Base-by-base conservation (phyloP, 1,140 invertebrate genomes). In the Trichonephila clavipes region DNA sequence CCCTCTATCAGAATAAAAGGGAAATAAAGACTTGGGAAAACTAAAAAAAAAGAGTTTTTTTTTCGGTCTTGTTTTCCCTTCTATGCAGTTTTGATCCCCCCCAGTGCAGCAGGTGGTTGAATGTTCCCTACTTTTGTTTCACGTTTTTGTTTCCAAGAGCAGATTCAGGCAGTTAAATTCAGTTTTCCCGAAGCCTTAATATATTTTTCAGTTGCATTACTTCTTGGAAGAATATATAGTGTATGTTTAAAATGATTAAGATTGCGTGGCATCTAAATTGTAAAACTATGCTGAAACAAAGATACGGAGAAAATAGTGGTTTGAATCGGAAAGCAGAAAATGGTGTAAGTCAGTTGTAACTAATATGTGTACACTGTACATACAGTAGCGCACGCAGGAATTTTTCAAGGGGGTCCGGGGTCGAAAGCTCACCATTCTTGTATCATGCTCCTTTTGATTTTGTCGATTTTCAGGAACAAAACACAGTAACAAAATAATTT, bases 11-110 rank as follows among this genome's bases (percentile, higher is more conserved):
- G 64, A 77, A 77, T 89, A 89, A 89, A 89, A 66, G 64, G 88
- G 58, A 89, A 77, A 89, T 89, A 89, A 89, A 89, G 88, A 89
- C 88, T 77, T 88, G 28, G 86, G n/a, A 88, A 88, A 88, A 88
- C 62, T 88, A 28, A 59, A 85, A 85, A 59, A 51, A 51, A 51
- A n/a, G 14, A 28, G 7, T 14, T n/a, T n/a, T 85, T 85, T 85
- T 85, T 58, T 44, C 1, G 1, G 24, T 64, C 28, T 88, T 88
- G 28, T 66, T 88, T 40, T 51, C 24, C n/a, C 18, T 85, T 85
- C n/a, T 19, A 18, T 69, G 6, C 72, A 77, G 72, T 34, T 77
- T 18, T 77, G 28, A 40, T 77, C 18, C 4, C 40, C 34, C 1
- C 72, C 18, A 34, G 28, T 77, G 72, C 72, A 77, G 72, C 72